Evolutionary conservation across 2,797 vertebrate genomes (phyloP).

Genomic region (Salarias fasciatus): DNA sequence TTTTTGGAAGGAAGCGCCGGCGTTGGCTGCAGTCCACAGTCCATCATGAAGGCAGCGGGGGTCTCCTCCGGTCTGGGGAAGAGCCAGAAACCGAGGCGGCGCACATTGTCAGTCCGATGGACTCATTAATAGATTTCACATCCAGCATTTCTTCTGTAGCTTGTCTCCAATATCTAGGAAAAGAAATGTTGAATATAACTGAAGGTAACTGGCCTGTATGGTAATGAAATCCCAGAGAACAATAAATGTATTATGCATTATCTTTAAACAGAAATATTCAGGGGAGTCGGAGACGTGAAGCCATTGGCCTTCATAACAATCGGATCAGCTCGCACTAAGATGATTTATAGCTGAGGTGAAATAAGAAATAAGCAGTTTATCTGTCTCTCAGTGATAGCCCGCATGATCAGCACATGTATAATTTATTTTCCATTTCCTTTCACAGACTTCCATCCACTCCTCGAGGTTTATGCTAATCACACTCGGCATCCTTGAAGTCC

Average conservation of each 20-base stretch:
- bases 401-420: not conserved
- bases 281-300: not conserved
- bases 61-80: constrained; percentile 44
- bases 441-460: not conserved
- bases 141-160: constrained; percentile 2
- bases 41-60: constrained; percentile 29
- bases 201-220: not conserved
- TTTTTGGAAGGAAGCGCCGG: constrained; percentile 31
- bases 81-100: constrained; percentile 41
- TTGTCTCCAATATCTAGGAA: constrained; percentile 10
- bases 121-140: constrained; percentile 21
- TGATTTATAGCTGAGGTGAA: constrained; percentile 12
- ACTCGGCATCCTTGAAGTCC: constrained; percentile 26
- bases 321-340: constrained; percentile 10
- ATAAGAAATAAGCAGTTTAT: constrained; percentile 25
- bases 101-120: constrained; percentile 38
- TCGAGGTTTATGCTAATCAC: constrained; percentile 32
- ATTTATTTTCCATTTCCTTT: constrained; percentile 11
- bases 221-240: not conserved
- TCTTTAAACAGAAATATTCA: constrained; percentile 9
- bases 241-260: not conserved
- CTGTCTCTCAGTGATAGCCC: not conserved
- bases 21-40: constrained; percentile 49
- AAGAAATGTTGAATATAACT: constrained; percentile 4
- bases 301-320: not conserved